phyloP scores from a whole-genome alignment of 2,888 invertebrate genomes.

The Agrilus cyanescens region DNA sequence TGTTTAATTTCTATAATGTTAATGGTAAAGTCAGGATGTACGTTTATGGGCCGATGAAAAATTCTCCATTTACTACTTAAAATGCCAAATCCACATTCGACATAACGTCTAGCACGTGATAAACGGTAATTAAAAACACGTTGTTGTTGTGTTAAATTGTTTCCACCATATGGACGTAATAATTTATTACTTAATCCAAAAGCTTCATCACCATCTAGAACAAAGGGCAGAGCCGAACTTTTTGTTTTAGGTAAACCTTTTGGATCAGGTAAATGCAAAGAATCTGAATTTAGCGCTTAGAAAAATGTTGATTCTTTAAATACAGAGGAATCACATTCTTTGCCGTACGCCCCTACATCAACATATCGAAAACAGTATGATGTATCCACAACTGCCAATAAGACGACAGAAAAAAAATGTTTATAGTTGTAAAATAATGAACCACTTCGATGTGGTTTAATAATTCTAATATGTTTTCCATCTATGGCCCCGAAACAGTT shows the following conservation, averaged over 20 bases:
- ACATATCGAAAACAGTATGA: constrained; percentile 17
- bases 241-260: constrained; percentile 16
- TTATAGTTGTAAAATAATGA: constrained; percentile 17
- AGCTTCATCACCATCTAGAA: constrained; percentile 22
- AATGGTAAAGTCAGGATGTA: too few relatives aligned
- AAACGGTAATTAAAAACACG: too few relatives aligned
- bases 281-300: constrained; percentile 13
- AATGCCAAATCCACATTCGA: too few relatives aligned
- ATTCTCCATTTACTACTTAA: too few relatives aligned
- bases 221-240: constrained; percentile 11
- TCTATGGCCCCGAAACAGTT: constrained; percentile 17
- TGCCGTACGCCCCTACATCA: constrained; percentile 19
- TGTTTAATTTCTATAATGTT: too few relatives aligned
- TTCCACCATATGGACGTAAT: constrained; percentile 19
- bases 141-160: constrained; percentile 18
- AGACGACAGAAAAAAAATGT: constrained; percentile 17
- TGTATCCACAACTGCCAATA: constrained; percentile 17
- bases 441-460: constrained; percentile 15
- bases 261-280: constrained; percentile 15
- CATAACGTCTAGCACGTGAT: too few relatives aligned
- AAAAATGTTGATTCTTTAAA: constrained; percentile 16
- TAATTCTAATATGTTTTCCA: constrained; percentile 17
- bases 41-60: too few relatives aligned
- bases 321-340: constrained; percentile 16
- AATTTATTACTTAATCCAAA: constrained; percentile 20